phyloP scores from a whole-genome alignment of 37 sponge, comb jelly and placozoan genomes.

The Agelas oroides region DNA sequence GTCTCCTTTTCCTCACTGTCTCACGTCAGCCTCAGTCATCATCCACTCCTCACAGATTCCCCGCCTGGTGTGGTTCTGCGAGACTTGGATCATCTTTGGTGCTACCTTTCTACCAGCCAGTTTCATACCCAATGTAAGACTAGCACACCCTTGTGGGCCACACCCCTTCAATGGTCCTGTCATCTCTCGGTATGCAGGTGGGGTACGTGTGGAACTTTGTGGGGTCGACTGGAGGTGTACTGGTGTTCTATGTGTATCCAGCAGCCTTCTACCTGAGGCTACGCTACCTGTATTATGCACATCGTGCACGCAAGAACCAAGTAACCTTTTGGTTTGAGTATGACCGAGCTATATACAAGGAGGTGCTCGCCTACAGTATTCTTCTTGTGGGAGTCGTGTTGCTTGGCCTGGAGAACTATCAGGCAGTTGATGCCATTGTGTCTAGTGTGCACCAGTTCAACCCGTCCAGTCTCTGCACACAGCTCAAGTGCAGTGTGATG shows the following conservation, averaged over 20 bases:
- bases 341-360: constrained; percentile 11
- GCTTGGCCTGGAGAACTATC: constrained; percentile 46
- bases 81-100: constrained; percentile 65
- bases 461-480: too few relatives aligned
- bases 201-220: constrained; percentile 81
- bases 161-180: too few relatives aligned
- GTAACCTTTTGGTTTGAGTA: not conserved
- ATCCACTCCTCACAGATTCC: constrained; percentile 23
- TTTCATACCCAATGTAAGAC: constrained; percentile 76
- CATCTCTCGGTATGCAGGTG: constrained; percentile 39
- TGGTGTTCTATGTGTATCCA: constrained; percentile 84
- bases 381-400: constrained; percentile 33
- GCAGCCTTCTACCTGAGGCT: constrained; percentile 75
- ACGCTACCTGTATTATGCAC: constrained; percentile 21
- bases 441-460: too few relatives aligned
- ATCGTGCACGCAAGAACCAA: not conserved
- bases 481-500: too few relatives aligned
- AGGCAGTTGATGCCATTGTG: constrained; percentile 28
- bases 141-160: too few relatives aligned
- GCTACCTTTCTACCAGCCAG: constrained; percentile 69
- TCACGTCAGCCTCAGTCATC: not conserved
- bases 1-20: not conserved
- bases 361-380: constrained; percentile 39
- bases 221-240: constrained; percentile 65
- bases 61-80: constrained; percentile 62